A percentile compares a stretch with the other conserved stretches of the same genome.
phyloP scores from a whole-genome alignment of 2,113 vertebrate genomes.

The human (Homo sapiens) region DNA sequence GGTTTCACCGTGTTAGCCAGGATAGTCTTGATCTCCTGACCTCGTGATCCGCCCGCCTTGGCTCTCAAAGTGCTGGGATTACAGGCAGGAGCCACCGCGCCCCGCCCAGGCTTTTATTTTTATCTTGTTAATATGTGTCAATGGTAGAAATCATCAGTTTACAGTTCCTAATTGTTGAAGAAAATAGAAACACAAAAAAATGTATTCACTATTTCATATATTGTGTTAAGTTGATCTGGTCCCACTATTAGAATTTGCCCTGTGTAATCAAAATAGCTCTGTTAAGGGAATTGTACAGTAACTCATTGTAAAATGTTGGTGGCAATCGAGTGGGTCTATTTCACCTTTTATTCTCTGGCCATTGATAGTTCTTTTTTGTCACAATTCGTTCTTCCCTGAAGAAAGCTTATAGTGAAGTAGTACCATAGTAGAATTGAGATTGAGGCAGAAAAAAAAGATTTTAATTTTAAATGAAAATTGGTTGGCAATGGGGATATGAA shows the following conservation, averaged over 20 bases:
- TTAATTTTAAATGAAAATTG: slow-evolving; percentile 31
- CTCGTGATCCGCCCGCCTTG: no score
- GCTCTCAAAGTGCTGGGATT: no score
- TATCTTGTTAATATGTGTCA: not conserved
- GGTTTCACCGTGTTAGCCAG: no score
- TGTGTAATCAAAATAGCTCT: not conserved
- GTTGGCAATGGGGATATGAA: not conserved
- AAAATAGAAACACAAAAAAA: not conserved
- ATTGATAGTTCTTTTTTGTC: not conserved
- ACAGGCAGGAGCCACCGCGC: no score
- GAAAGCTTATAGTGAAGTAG: not conserved
- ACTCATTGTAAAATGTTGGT: not conserved
- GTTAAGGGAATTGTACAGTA: not conserved
- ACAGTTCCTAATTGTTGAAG: not conserved
- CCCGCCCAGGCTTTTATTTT: not conserved
- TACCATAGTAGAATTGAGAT: not conserved
- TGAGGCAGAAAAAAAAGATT: not conserved
- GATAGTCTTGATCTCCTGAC: no score
- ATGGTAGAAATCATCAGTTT: not conserved
- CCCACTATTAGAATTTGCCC: slow-evolving; percentile 1
- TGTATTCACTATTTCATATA: not conserved
- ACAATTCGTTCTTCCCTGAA: not conserved
- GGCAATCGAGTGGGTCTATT: not conserved
- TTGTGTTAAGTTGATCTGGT: not conserved
- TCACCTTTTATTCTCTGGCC: not conserved